Base-by-base conservation (phyloP, 2,888 invertebrate genomes). In the Synanthedon andrenaeformis region DNA sequence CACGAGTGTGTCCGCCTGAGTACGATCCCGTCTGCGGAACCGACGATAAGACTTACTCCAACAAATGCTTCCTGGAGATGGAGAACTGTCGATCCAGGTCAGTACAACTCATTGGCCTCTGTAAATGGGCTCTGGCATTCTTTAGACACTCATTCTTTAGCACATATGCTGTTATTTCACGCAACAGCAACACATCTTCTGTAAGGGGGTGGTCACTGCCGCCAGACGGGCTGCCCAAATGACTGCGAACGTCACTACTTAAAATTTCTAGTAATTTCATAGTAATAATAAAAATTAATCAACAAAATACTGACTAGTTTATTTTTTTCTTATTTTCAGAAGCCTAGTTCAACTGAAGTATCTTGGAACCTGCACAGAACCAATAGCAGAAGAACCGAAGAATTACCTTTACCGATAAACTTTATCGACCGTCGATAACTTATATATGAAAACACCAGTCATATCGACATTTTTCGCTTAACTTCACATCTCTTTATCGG, bases 1-100 rank as follows among this genome's bases (percentile, higher is more conserved):
- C 94, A 51, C 91, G 93, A 66, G 95, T 96, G 62, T 96, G 96
- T 67, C 93, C 96, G 8, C 90, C 93, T 0, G 94, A 94, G 65
- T 96, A 92, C 83, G 95, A 96, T 70, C 96, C 96, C 0, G 95
- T 97, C 5, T 97, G 97, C 76, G 97, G 96, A n/a, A 94, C 94
- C 2, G 97, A 97, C 72, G 91, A 91, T 57, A 95, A 93, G 89
- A 97, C 97, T 0, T 97, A 97, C 89, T 94, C 96, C 70, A 97
- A 97, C 82, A 93, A 93, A 63, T 97, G 97, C 79, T 95, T 96
- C 89, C 84, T 97, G 66, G 93, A 95, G 72, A 94, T 96, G 82
- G 96, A 97, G 81, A 96, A 95, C 67, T 97, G 96, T 75, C 91
- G 95, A 69, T 94, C 95, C 62, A 90, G 94, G 88, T 88, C 52